phyloP scores from a whole-genome alignment of 1,140 invertebrate species.

The Maconellicoccus hirsutus region DNA sequence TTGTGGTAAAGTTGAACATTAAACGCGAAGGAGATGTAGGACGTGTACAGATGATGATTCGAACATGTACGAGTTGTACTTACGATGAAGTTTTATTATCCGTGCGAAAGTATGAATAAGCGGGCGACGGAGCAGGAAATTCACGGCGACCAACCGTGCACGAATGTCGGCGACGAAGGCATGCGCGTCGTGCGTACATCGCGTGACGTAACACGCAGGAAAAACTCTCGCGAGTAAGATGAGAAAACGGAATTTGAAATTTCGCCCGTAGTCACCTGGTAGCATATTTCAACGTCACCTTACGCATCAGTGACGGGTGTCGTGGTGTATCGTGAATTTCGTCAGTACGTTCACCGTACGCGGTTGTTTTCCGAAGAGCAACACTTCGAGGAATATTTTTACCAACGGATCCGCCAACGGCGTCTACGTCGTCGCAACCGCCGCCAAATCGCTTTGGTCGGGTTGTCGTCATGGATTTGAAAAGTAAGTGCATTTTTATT shows the following conservation, averaged over 20 bases:
- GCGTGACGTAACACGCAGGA: no score
- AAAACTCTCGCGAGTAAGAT: not conserved
- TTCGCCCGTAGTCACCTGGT: not conserved
- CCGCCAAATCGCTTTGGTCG: not conserved
- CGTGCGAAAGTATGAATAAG: no score
- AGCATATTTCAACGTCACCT: not conserved
- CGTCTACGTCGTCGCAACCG: no score
- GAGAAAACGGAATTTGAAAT: not conserved
- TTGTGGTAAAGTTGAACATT: no score
- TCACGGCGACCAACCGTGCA: no score
- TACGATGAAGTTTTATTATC: not conserved
- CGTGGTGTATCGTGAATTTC: not conserved
- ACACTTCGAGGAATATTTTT: no score
- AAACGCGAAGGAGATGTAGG: no score
- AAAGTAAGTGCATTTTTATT: no score
- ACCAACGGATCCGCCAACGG: no score
- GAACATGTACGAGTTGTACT: not conserved
- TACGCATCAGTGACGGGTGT: not conserved
- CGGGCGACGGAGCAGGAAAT: no score
- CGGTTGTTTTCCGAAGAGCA: no score
- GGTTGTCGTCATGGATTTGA: not conserved
- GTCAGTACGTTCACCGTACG: no score
- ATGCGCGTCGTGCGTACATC: not conserved
- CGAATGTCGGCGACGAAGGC: not conserved
- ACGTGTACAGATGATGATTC: not conserved